Percentiles rank a stretch among this genome's conserved stretches.
Evolutionary conservation across 1,140 invertebrate genomes (phyloP).

Genomic region (Hetaerina americana): DNA sequence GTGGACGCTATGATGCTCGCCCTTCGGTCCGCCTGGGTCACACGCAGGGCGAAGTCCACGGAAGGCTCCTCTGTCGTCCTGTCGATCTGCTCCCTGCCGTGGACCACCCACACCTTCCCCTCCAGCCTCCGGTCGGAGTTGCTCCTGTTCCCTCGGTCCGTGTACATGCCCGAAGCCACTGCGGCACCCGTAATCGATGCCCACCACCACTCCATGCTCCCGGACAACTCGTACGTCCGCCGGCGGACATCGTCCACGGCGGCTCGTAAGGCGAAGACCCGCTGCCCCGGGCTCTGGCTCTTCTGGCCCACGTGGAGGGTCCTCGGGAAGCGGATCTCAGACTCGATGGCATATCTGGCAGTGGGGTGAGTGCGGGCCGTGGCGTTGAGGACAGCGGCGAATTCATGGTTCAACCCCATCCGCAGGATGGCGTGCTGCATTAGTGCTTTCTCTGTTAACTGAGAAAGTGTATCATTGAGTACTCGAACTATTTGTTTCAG

Average conservation of each 20-base stretch:
- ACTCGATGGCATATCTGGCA: not conserved
- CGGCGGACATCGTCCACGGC: not conserved
- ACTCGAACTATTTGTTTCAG: too few relatives aligned
- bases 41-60: not conserved
- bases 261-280: not conserved
- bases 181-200: not conserved
- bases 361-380: not conserved
- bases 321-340: not conserved
- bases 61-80: not conserved
- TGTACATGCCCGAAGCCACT: not conserved
- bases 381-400: not conserved
- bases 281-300: not conserved
- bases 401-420: not conserved
- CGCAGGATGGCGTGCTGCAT: not conserved
- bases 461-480: not conserved
- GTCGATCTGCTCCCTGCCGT: not conserved
- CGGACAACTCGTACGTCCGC: not conserved
- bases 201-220: not conserved
- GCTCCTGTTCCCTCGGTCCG: not conserved
- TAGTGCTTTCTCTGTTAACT: not conserved
- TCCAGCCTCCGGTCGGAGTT: not conserved
- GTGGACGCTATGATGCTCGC: not conserved
- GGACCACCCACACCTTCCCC: not conserved
- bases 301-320: not conserved
- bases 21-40: not conserved